phyloP scores from a whole-genome alignment of 2,797 vertebrate species.

The Mormyrus proboscirostris region DNA sequence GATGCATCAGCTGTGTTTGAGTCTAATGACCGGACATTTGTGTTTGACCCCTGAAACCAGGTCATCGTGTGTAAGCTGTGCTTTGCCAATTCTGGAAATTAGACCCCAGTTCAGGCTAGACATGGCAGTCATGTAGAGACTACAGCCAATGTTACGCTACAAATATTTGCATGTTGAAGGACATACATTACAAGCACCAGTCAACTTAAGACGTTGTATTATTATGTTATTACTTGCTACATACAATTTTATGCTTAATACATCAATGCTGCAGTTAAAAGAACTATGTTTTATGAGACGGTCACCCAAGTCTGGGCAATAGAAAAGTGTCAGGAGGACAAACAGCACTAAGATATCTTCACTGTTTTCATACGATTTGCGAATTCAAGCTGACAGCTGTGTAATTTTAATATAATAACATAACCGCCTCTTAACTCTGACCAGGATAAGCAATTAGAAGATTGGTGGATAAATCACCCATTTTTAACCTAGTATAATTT shows the following conservation, averaged over 20 bases:
- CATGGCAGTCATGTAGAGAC: background rate
- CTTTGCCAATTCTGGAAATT: conserved; percentile 25
- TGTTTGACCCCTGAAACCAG: conserved; percentile 21
- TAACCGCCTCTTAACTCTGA: background rate
- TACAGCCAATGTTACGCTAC: background rate
- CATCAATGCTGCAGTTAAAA: background rate
- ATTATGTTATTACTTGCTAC: background rate
- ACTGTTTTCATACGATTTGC: background rate
- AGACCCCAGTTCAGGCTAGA: background rate
- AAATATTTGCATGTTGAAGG: background rate
- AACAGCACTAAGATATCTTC: background rate
- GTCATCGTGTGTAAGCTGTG: background rate
- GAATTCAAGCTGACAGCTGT: background rate
- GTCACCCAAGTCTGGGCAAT: background rate
- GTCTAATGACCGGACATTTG: conserved; percentile 26
- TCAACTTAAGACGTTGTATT: background rate
- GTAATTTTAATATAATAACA: background rate
- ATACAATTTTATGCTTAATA: background rate
- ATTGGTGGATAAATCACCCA: background rate
- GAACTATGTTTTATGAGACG: background rate
- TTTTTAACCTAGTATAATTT: background rate
- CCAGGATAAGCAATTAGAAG: background rate
- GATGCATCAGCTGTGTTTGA: conserved; percentile 10
- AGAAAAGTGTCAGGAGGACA: background rate
- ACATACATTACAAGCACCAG: background rate